These are phyloP conservation scores for Sipha maydis DNA, from an alignment of 2,888 invertebrate genomes.

Conservation along the genomic window DNA sequence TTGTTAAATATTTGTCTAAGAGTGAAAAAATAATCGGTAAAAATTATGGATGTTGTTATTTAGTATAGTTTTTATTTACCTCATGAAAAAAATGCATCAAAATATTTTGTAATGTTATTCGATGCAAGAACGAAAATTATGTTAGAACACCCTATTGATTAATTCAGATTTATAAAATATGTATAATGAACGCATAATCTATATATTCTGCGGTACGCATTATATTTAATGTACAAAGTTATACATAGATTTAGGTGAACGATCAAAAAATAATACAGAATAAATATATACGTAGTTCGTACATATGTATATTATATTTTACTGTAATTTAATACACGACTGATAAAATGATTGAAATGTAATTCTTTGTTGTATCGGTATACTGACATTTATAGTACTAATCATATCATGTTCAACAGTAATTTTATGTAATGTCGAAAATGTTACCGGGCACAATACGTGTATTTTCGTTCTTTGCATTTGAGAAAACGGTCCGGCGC, in stretches of 20 bases:
- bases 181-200: no score
- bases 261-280: not conserved
- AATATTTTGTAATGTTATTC: no score
- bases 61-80: no score
- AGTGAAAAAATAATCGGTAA: no score
- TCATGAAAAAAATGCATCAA: no score
- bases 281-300: not conserved
- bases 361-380: not conserved
- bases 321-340: not conserved
- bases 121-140: no score
- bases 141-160: no score
- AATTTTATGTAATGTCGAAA: slow-evolving; percentile 1
- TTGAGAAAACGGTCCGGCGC: not conserved
- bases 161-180: no score
- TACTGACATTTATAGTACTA: not conserved
- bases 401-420: not conserved
- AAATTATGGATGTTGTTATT: no score
- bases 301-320: not conserved
- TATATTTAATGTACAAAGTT: not conserved
- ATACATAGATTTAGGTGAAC: not conserved
- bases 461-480: not conserved
- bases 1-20: no score
- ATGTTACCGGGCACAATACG: not conserved
- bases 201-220: not conserved
- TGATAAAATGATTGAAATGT: not conserved